Evolutionary conservation across 2,113 vertebrate species (phyloP), one percentile per base, ranked within the genome.

Genomic region (Stigmatopora argus): DNA sequence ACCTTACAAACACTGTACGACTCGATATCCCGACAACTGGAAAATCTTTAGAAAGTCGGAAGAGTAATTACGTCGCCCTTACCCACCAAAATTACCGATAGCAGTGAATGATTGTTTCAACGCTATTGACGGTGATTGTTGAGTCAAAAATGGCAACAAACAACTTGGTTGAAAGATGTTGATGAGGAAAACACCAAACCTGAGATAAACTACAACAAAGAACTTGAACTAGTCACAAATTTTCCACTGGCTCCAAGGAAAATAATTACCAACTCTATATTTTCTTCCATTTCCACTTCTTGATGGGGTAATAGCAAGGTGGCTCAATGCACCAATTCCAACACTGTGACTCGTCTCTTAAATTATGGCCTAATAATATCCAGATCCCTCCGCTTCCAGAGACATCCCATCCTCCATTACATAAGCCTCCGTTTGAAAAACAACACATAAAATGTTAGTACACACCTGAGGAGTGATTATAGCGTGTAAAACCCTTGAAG

Each of bases 381-480:
- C 34, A 59, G 34, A 59, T 17, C 53, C 13, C 53, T 31, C 5
- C 7, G 53, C 53, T 56, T 23, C 21, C 12, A 31, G 23, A 56
- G 53, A 31, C 53, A 56, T 31, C 26, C 23, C 72, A 66, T 56
- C 11, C 58, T 67, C 60, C 60, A 82, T 69, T 57, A 68, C 62
- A 77, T 74, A 65, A 71, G 71, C 69, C 72, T 68, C 74, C 70
- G 78, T 60, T 75, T 67, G 70, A 82, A 80, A 48, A 72, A 72
- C 77, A 75, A 60, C 69, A 44, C 49, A 26, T 72, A 69, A 77
- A 81, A 87, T 78, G 77, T 78, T 73, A 75, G 49, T 72, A 65
- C 64, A 65, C 70, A 78, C 79, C 66, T 78, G 72, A 77, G 57
- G 62, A 69, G 59, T 83, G 76, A 83, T 79, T 72, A 82, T 64